These are phyloP conservation scores for Caenorhabditis auriculariae DNA, from an alignment of 2,888 invertebrate genomes.

Conservation along the genomic window DNA sequence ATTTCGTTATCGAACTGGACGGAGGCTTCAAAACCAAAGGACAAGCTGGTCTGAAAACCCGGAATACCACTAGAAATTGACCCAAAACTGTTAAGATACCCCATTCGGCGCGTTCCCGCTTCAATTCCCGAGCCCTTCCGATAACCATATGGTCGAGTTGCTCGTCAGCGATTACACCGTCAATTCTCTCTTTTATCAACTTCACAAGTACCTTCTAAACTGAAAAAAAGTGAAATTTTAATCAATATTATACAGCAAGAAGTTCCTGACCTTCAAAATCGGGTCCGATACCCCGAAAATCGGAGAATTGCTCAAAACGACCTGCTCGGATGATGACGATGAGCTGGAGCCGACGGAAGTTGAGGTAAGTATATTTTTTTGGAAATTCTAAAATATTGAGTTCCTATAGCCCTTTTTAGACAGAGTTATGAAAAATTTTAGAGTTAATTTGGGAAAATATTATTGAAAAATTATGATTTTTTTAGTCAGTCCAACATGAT, in stretches of 20 bases:
- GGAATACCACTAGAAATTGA: no score
- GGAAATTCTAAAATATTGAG: background rate
- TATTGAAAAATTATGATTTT: no score
- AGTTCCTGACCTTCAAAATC: constrained; percentile 56
- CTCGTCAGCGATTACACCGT: constrained; percentile 57
- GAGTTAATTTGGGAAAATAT: no score
- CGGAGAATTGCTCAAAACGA: constrained; percentile 60
- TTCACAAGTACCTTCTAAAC: constrained; percentile 46
- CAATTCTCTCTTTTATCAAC: constrained; percentile 56
- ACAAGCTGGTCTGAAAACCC: constrained; percentile 29
- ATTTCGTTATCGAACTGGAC: constrained; percentile 55
- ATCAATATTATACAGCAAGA: constrained; percentile 30
- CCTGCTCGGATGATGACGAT: constrained; percentile 58
- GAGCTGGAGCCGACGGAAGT: constrained; percentile 42
- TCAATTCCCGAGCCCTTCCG: constrained; percentile 51
- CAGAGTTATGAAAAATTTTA: no score
- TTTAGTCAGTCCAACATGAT: no score
- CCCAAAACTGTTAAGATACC: constrained; percentile 26
- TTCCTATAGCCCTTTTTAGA: no score
- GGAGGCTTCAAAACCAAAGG: constrained; percentile 55
- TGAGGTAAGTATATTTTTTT: constrained; percentile 29
- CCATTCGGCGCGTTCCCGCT: constrained; percentile 60
- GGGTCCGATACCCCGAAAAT: constrained; percentile 62
- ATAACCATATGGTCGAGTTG: constrained; percentile 54
- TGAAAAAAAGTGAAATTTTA: no score